A percentile compares a stretch with the other conserved stretches of the same genome.
phyloP scores from a whole-genome alignment of 2,888 invertebrate genomes.

The Tortrix viridana region DNA sequence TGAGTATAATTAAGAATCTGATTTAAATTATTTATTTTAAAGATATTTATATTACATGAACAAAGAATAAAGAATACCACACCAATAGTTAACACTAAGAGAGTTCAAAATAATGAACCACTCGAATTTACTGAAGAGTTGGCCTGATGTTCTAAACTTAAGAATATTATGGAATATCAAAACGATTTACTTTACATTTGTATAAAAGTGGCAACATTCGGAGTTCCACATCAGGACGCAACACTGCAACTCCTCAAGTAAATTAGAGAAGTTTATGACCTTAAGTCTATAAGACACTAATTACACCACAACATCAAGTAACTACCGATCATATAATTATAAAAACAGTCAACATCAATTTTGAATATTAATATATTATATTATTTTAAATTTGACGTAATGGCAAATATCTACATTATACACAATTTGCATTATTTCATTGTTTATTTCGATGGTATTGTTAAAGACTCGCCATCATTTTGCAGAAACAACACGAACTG shows the following conservation, averaged over 20 bases:
- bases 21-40: conserved; percentile 59
- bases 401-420: conserved; percentile 82
- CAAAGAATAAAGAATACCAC: conserved; percentile 81
- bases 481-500: conserved; percentile 56
- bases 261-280: conserved; percentile 48
- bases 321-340: conserved; percentile 83
- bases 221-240: conserved; percentile 15
- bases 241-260: conserved; percentile 22
- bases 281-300: conserved; percentile 82
- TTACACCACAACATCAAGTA: conserved; percentile 85
- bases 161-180: conserved; percentile 44
- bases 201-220: conserved; percentile 38
- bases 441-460: conserved; percentile 63
- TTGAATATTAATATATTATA: conserved; percentile 74
- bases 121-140: conserved; percentile 60
- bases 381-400: conserved; percentile 77
- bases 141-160: conserved; percentile 40
- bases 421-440: conserved; percentile 65
- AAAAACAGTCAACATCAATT: conserved; percentile 85
- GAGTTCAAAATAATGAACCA: conserved; percentile 76
- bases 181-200: conserved; percentile 38
- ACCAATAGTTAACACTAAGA: conserved; percentile 79
- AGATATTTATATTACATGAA: conserved; percentile 73
- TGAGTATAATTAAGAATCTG: conserved; percentile 71
- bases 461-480: conserved; percentile 51